Conservation (phyloP, 2,888 invertebrate genomes). For the Drosophila sordidapex region DNA sequence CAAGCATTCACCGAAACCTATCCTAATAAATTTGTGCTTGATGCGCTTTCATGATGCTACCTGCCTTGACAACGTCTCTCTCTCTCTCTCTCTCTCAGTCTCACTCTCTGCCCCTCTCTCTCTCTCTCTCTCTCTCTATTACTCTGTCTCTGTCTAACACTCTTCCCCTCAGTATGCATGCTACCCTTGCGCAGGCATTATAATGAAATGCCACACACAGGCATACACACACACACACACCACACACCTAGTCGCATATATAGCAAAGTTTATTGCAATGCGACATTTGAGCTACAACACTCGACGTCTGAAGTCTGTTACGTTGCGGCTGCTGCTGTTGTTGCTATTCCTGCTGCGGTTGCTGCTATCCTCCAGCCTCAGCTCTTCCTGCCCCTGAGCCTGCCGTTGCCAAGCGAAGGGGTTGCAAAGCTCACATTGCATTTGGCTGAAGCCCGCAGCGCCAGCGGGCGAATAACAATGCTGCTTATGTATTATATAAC, state of each 20-base stretch:
- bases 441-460: conserved; percentile 64
- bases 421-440: conserved; percentile 75
- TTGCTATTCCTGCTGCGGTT: conserved; percentile 39
- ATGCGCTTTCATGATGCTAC: conserved; percentile 77
- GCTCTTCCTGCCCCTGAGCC: conserved; percentile 16
- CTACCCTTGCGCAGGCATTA: conserved; percentile 67
- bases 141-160: conserved; percentile 10
- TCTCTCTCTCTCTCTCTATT: neutral
- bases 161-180: conserved; percentile 16
- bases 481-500: conserved; percentile 75
- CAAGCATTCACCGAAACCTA: conserved; percentile 76
- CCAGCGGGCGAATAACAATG: conserved; percentile 73
- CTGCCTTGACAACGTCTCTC: conserved; percentile 48
- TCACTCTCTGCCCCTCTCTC: conserved; percentile 2
- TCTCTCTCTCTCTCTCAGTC: neutral
- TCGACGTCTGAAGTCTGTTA: conserved; percentile 75
- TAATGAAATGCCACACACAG: conserved; percentile 66
- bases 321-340: conserved; percentile 48
- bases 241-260: conserved; percentile 24
- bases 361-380: conserved; percentile 24
- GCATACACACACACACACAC: conserved; percentile 23
- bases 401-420: conserved; percentile 47
- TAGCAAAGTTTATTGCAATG: conserved; percentile 75
- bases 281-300: conserved; percentile 79
- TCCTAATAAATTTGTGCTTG: conserved; percentile 80